Conservation (phyloP, 2,888 invertebrate species). For the Theretra japonica region DNA sequence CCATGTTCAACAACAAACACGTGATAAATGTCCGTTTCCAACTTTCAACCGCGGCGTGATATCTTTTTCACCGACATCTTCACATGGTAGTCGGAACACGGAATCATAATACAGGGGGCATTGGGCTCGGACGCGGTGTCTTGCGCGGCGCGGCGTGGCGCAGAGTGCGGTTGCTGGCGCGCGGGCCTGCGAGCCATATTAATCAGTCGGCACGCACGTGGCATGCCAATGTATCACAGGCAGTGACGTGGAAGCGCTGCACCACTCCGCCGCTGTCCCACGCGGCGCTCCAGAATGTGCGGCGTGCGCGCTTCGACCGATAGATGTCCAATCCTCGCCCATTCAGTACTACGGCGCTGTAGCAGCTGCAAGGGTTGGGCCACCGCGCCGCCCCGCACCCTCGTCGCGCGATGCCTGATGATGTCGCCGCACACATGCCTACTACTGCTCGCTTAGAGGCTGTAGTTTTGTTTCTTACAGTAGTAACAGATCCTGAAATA, state of each 20-base stretch:
- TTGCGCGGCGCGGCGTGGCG: too few relatives aligned
- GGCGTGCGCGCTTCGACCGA: conserved; percentile 17
- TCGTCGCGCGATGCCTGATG: not conserved
- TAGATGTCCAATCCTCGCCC: not conserved
- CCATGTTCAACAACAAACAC: conserved; percentile 12
- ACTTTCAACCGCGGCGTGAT: not conserved
- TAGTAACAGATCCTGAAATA: not conserved
- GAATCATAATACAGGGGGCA: too few relatives aligned
- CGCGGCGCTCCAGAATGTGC: conserved; percentile 40
- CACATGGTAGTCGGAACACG: too few relatives aligned
- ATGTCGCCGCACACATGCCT: too few relatives aligned
- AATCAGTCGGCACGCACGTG: not conserved
- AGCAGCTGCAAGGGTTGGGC: not conserved
- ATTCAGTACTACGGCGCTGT: conserved; percentile 18
- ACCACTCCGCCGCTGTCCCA: conserved; percentile 41
- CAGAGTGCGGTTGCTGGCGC: too few relatives aligned
- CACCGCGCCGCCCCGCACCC: not conserved
- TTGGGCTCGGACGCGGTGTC: too few relatives aligned
- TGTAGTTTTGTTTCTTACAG: not conserved
- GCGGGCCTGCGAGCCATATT: not conserved
- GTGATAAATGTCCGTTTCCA: not conserved
- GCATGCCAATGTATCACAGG: conserved; percentile 26
- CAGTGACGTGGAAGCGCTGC: conserved; percentile 38
- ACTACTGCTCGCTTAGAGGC: not conserved
- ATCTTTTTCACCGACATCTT: not conserved